These are phyloP conservation scores for Leucophenga montana DNA, from an alignment of 2,888 invertebrate species.

Conservation along the genomic window DNA sequence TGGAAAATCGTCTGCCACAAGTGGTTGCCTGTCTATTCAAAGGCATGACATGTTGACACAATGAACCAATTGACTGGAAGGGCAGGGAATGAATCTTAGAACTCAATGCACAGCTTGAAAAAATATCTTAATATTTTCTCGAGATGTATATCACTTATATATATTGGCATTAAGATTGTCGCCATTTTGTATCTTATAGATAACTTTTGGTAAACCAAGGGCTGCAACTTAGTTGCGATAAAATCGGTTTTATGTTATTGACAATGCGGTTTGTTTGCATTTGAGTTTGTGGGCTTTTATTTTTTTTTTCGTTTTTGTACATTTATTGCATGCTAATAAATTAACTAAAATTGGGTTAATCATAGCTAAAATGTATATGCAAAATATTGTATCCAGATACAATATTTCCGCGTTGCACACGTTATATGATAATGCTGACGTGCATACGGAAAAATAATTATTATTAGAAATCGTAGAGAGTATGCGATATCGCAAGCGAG, in stretches of 20 bases:
- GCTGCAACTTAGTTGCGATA: too few relatives aligned
- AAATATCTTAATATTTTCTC: too few relatives aligned
- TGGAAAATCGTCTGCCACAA: slow-evolving; percentile 18
- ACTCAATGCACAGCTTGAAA: too few relatives aligned
- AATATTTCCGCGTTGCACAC: slow-evolving; percentile 28
- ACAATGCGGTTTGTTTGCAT: not conserved
- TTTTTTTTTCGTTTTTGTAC: too few relatives aligned
- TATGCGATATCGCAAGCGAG: not conserved
- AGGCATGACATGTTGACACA: slow-evolving; percentile 7
- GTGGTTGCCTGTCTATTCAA: slow-evolving; percentile 5
- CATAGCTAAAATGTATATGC: not conserved
- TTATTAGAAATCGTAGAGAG: slow-evolving; percentile 13
- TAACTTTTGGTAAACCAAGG: too few relatives aligned
- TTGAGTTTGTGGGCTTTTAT: too few relatives aligned
- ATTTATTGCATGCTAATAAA: slow-evolving; percentile 11
- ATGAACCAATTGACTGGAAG: not conserved
- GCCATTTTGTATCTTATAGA: not conserved
- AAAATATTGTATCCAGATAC: not conserved
- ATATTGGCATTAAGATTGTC: slow-evolving; percentile 4
- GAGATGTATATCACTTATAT: not conserved
- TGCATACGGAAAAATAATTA: slow-evolving; percentile 39
- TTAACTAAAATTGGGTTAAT: slow-evolving; percentile 18
- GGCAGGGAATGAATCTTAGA: too few relatives aligned
- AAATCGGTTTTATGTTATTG: not conserved
- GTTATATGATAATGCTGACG: slow-evolving; percentile 60